phyloP scores from a whole-genome alignment of 2,888 invertebrate species.

The Ichneumoninae sp. region DNA sequence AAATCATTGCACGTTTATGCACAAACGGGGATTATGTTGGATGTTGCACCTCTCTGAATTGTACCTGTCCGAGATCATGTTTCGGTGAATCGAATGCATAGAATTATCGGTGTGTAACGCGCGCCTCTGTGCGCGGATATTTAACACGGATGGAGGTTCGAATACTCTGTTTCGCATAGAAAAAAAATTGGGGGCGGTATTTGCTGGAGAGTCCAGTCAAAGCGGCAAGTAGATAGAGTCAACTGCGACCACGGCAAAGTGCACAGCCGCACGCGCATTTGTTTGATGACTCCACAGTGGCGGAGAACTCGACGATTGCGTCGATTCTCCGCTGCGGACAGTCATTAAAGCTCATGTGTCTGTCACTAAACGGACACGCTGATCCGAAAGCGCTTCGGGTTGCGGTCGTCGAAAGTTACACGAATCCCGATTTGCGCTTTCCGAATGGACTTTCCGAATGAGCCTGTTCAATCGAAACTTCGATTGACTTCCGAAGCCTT shows the following conservation, averaged over 20 bases:
- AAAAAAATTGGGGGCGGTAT: constrained; percentile 33
- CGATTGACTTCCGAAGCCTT: not conserved
- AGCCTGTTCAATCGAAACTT: constrained; percentile 20
- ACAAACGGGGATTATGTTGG: not conserved
- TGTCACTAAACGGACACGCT: constrained; percentile 15
- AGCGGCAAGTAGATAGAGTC: constrained; percentile 46
- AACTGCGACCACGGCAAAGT: constrained; percentile 50
- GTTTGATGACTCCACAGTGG: constrained; percentile 53
- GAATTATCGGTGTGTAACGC: constrained; percentile 23
- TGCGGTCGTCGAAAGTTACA: constrained; percentile 38
- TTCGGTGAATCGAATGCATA: constrained; percentile 25
- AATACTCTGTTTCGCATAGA: constrained; percentile 30
- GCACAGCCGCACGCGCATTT: constrained; percentile 35
- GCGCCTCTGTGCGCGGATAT: constrained; percentile 16
- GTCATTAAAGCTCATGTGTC: constrained; percentile 35
- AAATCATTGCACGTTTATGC: not conserved
- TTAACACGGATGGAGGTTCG: not conserved
- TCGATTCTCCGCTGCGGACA: constrained; percentile 24
- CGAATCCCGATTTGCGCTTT: constrained; percentile 5
- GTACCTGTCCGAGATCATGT: not conserved
- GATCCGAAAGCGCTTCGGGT: not conserved
- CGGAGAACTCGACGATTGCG: constrained; percentile 29
- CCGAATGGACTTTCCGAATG: constrained; percentile 8
- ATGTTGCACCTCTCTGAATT: not conserved
- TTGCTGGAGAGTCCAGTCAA: constrained; percentile 36